Base-by-base conservation (phyloP, 2,888 invertebrate species). In the Clunio marinus region DNA sequence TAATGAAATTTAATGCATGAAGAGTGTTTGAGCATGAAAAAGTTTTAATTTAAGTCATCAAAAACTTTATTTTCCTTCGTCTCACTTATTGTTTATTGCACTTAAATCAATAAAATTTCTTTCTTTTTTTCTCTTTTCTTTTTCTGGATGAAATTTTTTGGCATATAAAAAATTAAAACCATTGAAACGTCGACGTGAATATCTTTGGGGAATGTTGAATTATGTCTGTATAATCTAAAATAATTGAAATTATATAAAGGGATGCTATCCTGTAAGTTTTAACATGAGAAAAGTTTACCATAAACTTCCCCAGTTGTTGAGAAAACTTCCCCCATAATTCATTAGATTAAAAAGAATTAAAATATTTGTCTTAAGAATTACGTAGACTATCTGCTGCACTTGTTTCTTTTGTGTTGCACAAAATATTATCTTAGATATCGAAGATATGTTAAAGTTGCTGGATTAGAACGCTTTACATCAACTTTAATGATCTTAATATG, bases 221-320 rank as follows among this genome's bases (percentile, higher is more conserved):
- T n/a, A n/a, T n/a, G n/a, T n/a, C n/a, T n/a, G n/a, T n/a, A n/a
- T 32, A 10, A 32, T 10, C 32, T 32, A 10, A 2, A 57, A 57
- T 57, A 24, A 57, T 24, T 24, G n/a, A 57, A 20, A 57, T 83
- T 82, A 83, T 82, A 80, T 81, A 81, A 81, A 86, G 88, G 88
- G 86, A 86, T 87, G 86, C 84, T 85, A 84, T 83, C 83, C 84
- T 83, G 86, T 86, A 86, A 86, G 86, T 86, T 85, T n/a, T 7
- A 32, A 27, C 8, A 7, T n/a, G 27, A n/a, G n/a, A n/a, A n/a
- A n/a, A n/a, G n/a, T n/a, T n/a, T n/a, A n/a, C n/a, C n/a, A n/a
- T n/a, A n/a, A n/a, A n/a, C n/a, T n/a, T n/a, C 4, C 32, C 32
- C 32, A 32, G 5, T 4, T 32, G 32, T 32, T 32, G 32, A 32